phyloP scores from a whole-genome alignment of 1,140 invertebrate species.

The Saccostrea glomerata region DNA sequence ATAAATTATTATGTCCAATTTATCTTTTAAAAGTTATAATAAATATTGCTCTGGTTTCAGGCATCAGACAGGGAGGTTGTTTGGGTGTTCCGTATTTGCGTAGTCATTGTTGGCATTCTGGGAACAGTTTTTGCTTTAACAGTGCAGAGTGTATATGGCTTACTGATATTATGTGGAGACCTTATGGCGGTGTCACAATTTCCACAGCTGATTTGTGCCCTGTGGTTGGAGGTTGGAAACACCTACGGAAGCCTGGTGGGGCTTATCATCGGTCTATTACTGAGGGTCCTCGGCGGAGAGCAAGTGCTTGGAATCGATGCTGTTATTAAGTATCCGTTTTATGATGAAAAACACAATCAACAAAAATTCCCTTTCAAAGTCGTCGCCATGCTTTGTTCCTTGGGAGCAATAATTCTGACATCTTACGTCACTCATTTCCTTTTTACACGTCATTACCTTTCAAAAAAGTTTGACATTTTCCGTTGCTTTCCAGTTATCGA shows the following conservation, averaged over 20 bases:
- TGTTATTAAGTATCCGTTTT: constrained; percentile 91
- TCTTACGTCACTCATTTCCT: constrained; percentile 62
- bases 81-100: constrained; percentile 66
- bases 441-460: constrained; percentile 51
- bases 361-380: constrained; percentile 72
- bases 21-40: too few species aligned
- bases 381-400: constrained; percentile 64
- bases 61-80: constrained; percentile 64
- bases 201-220: constrained; percentile 66
- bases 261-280: constrained; percentile 91
- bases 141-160: constrained; percentile 63
- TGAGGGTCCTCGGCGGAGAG: constrained; percentile 92
- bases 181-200: constrained; percentile 69
- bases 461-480: constrained; percentile 50
- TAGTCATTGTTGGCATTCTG: constrained; percentile 59
- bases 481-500: constrained; percentile 30
- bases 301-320: constrained; percentile 88
- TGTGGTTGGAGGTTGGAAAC: constrained; percentile 83
- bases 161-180: constrained; percentile 68
- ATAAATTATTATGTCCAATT: too few species aligned
- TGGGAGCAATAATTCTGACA: constrained; percentile 57
- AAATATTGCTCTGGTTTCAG: constrained; percentile 49
- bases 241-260: constrained; percentile 92
- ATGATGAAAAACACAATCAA: constrained; percentile 82
- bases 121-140: constrained; percentile 63